Evolutionary conservation across 2,113 vertebrate species (phyloP), one percentile per base, ranked within the genome.

Genomic region (Trachemys scripta): DNA sequence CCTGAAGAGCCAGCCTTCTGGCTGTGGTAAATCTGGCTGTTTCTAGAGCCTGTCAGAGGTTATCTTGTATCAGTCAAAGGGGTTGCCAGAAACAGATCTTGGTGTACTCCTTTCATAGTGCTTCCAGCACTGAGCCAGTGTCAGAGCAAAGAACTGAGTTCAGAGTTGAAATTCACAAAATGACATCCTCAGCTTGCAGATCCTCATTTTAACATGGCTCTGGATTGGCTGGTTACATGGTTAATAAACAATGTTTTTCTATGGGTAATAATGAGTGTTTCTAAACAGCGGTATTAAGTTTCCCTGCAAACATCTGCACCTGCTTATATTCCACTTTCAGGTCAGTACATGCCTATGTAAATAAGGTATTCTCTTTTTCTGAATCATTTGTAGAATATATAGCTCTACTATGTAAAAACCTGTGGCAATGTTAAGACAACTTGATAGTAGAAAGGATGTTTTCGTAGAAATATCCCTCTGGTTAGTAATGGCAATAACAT

Each of bases 181-280:
- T 38, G 6, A 59, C 92, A 95, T 90, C 88, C 78, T 94, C 93
- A 93, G 94, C 90, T 92, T 94, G 27, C 57, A 57, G 17, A 80
- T 90, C 65, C 50, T 50, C 59, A n/a, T 80, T 90, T 88, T 90
- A 88, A 90, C 84, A 83, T 88, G 29, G 79, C 29, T 95, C 93
- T 96, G 83, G 83, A 65, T 0, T 0, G 91, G 90, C 92, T 91
- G 91, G 87, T 72, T 6, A 0, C 2, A 0, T 3, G 2, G 84
- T 94, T 96, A 92, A 94, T 85, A 86, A 94, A 90, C 84, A 96
- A 88, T 96, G 89, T 54, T 88, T 85, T 91, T 87, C 93, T 90
- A 94, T 19, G 19, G 35, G 45, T 96, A 69, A 96, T 65, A 87
- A 97, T 84, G n/a, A 45, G n/a, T 92, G 45, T 86, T 95, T 95